phyloP scores from a whole-genome alignment of 23 tunicate species.

The Clavelina lepadiformis region DNA sequence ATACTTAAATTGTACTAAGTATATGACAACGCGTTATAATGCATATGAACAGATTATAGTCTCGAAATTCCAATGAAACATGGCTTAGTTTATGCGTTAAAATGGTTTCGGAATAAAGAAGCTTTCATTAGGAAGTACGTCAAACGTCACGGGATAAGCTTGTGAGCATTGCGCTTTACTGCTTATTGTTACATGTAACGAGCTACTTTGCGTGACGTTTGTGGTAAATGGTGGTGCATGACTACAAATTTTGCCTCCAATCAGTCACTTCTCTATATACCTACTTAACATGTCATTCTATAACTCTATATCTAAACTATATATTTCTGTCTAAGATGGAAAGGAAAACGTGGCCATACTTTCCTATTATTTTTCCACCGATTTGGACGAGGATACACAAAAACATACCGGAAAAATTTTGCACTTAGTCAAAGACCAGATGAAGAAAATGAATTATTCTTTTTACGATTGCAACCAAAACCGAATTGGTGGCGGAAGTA shows the following conservation, averaged over 20 bases:
- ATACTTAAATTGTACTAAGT: neutral
- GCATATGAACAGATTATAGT: no score
- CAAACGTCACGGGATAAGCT: neutral
- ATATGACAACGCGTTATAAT: neutral
- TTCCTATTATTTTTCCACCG: constrained; percentile 15
- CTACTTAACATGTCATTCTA: no score
- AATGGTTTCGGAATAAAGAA: neutral
- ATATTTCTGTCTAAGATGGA: constrained; percentile 1
- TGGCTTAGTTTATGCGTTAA: neutral
- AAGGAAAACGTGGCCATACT: constrained; percentile 22
- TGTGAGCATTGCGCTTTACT: no score
- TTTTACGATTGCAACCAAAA: constrained; percentile 21
- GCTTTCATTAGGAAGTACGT: no score
- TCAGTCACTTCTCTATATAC: no score
- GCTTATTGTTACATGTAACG: no score
- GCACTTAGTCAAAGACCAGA: constrained; percentile 6
- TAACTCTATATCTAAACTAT: no score
- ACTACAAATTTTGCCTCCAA: no score
- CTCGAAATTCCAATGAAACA: no score
- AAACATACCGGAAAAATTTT: constrained; percentile 11
- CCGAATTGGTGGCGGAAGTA: constrained; percentile 23
- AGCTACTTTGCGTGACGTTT: no score
- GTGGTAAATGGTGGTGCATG: no score
- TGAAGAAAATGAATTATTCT: constrained; percentile 21
- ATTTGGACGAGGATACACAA: neutral